A percentile compares a stretch with the other conserved stretches of the same genome.
phyloP scores from a whole-genome alignment of 92 coral and sea anemone species.

The Actinostola sp. region DNA sequence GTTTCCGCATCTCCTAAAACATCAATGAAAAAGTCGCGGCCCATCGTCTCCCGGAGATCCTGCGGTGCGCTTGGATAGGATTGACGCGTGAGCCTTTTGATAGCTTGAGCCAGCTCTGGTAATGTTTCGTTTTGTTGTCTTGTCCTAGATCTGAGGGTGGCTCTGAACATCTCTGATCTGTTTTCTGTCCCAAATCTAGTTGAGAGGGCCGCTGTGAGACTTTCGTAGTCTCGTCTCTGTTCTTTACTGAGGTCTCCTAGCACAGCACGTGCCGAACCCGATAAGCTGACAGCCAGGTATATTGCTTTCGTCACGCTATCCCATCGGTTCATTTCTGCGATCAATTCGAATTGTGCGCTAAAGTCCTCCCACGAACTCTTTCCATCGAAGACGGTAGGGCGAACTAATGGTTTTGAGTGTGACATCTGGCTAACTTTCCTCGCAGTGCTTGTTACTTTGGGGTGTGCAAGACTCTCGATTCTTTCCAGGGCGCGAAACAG shows the following conservation, averaged over 20 bases:
- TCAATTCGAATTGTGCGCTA: constrained; percentile 6
- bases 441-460: background rate
- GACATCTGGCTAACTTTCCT: background rate
- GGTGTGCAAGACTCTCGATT: background rate
- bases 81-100: background rate
- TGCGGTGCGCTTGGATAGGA: constrained; percentile 6
- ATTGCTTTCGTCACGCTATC: too few species aligned
- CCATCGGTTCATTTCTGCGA: too few species aligned
- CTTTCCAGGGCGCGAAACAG: background rate
- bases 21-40: constrained; percentile 20
- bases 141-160: constrained; percentile 20
- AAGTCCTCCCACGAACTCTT: constrained; percentile 40
- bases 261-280: too few species aligned
- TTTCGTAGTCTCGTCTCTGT: too few species aligned
- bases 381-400: constrained; percentile 24
- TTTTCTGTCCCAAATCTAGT: constrained; percentile 22
- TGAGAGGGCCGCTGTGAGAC: background rate
- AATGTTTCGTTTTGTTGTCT: constrained; percentile 20
- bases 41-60: constrained; percentile 12
- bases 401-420: constrained; percentile 19
- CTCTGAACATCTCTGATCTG: constrained; percentile 17
- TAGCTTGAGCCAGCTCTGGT: constrained; percentile 33
- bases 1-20: constrained; percentile 23
- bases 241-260: too few species aligned
- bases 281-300: too few species aligned